Evolutionary conservation across 92 coral and sea anemone species (phyloP).

Genomic region (Montipora capitata): DNA sequence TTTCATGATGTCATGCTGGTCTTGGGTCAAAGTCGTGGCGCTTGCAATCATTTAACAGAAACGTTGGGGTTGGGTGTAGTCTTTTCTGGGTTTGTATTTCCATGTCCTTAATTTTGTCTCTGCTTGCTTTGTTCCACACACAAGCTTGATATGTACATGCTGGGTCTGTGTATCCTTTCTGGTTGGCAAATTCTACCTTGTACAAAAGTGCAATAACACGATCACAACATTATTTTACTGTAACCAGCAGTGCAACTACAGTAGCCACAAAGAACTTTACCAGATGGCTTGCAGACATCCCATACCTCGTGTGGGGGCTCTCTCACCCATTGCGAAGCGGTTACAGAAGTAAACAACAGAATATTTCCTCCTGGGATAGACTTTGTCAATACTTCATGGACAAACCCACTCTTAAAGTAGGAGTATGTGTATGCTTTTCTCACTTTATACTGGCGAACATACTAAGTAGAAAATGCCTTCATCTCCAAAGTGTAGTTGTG

Average conservation of each 20-base stretch:
- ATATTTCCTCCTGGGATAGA: no score
- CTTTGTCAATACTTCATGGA: constrained; percentile 31
- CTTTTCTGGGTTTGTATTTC: constrained; percentile 54
- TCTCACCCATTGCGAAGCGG: constrained; percentile 39
- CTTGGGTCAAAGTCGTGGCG: constrained; percentile 65
- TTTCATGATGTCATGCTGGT: constrained; percentile 8
- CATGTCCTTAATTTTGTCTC: constrained; percentile 58
- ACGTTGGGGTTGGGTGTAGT: constrained; percentile 36
- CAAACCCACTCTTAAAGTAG: constrained; percentile 58
- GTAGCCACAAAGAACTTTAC: constrained; percentile 66
- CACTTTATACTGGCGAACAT: no score
- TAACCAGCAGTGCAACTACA: not conserved
- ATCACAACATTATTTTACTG: constrained; percentile 50
- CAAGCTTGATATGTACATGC: constrained; percentile 64
- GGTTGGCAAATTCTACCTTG: constrained; percentile 72
- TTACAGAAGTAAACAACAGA: not conserved
- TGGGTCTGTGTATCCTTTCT: constrained; percentile 60
- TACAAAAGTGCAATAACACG: constrained; percentile 71
- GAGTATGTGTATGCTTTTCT: no score
- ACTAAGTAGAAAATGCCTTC: no score
- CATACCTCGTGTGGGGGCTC: constrained; percentile 66
- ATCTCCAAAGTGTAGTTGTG: no score
- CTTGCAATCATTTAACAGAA: constrained; percentile 13
- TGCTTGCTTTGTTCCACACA: constrained; percentile 61
- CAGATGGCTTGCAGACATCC: constrained; percentile 61